Evolutionary conservation across 2,113 vertebrate species (phyloP), one percentile per base, ranked within the genome.

Genomic region (Lophura nycthemera): DNA sequence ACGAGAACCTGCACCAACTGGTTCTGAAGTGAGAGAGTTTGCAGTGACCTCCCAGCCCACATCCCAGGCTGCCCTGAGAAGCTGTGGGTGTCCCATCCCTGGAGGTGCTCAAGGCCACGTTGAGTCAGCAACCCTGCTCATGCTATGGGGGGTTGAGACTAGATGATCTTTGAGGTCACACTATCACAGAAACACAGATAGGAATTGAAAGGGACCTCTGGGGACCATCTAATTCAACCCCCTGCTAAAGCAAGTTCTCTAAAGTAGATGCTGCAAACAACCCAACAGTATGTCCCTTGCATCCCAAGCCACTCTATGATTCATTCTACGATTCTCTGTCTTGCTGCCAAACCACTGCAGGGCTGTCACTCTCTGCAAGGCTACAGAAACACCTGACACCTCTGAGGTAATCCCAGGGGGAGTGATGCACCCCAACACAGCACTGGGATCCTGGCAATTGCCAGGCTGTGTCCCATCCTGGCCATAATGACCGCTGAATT

Each of bases 381-480:
- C 22, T 67, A n/a, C 0, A 0, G 25, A 12, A 70, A 76, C 40
- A 43, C 60, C 34, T 1, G 1, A 34, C 36, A n/a, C 11, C 14
- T 32, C 17, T 7, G 30, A 57, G 17, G 56, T 32, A 7, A 30
- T 10, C 56, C 56, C 11, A 20, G 18, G 18, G 56, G 18, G 56
- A 32, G 17, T 6, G 7, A 12, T n/a, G 56, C 78, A 61, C 13
- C 34, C 63, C 11, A 6, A 63, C 85, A n/a, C 0, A 0, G 19
- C 0, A 3, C 0, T 1, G 2, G 27, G 43, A 74, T 20, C 24
- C 8, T 0, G 34, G 13, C 9, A 19, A 30, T 6, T 21, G 22
- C 36, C 27, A 4, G 24, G 13, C 24, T 52, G 11, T 5, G 2
- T 57, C 88, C 17, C 76, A 22, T 0, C 0, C 38, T 19, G 45